Evolutionary conservation across 2,113 vertebrate species (phyloP).

Genomic region (Ophiodon elongatus): DNA sequence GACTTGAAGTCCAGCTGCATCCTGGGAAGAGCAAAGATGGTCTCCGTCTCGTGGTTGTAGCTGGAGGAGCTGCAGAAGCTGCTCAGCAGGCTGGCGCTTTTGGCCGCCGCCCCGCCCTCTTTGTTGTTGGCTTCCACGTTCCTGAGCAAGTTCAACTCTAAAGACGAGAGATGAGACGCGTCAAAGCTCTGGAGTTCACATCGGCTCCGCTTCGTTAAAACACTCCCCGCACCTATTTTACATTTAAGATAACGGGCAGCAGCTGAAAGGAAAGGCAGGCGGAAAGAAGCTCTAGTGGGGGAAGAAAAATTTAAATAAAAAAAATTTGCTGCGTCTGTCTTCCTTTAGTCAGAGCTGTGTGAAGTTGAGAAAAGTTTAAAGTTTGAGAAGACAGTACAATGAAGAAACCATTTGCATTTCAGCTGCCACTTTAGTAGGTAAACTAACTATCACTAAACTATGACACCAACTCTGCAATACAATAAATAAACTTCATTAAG

Average conservation of each 20-base stretch:
- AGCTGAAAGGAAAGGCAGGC: background rate
- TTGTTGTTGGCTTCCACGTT: constrained; percentile 95
- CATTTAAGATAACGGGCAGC: constrained; percentile 40
- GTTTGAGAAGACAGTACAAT: background rate
- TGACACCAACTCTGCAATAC: too few species aligned
- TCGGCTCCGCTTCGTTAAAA: constrained; percentile 18
- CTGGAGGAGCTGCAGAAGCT: constrained; percentile 93
- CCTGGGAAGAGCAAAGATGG: constrained; percentile 96
- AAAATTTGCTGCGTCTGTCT: background rate
- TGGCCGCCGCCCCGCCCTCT: constrained; percentile 90
- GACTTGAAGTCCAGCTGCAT: constrained; percentile 99
- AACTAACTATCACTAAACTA: too few species aligned
- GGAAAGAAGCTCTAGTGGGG: background rate
- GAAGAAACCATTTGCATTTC: background rate
- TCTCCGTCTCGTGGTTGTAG: constrained; percentile 99
- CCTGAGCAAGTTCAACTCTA: constrained; percentile 94
- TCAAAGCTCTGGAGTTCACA: constrained; percentile 6
- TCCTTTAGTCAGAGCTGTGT: constrained; percentile 8
- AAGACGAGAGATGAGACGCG: constrained; percentile 44
- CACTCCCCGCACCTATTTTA: constrained; percentile 44
- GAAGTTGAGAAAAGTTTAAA: background rate
- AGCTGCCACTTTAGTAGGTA: background rate
- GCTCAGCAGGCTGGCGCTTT: constrained; percentile 93
- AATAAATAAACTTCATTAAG: background rate
- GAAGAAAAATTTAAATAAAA: background rate